Evolutionary conservation across 2,797 vertebrate genomes (phyloP), one percentile per base, ranked within the genome.

Genomic region (Manis pentadactyla): DNA sequence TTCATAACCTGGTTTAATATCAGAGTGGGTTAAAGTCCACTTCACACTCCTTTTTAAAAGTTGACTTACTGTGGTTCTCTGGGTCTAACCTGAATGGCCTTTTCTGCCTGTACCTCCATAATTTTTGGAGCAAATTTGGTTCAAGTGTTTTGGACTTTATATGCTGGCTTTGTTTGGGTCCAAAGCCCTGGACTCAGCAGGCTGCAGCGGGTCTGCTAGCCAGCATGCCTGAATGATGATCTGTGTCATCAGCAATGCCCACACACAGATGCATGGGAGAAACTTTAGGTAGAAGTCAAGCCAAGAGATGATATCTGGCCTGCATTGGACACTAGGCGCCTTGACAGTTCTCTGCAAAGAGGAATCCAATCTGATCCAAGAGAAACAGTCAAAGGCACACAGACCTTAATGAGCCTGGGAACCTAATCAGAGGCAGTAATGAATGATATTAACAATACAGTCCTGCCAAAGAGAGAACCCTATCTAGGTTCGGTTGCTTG

Each of bases 251-350:
- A 75, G 68, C 74, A 87, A 92, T 75, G 87, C 66, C 9, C 46
- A 61, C 87, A 95, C 97, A 94, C 97, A 97, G 97, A 96, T 94
- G 57, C 90, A 95, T 95, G 87, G 87, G 71, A 97, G 90, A 96
- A 96, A 97, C 74, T 61, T 93, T 93, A 95, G 91, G 97, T 97
- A 87, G 97, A 82, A 68, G 53, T 95, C 31, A 55, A 98, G 98
- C 98, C 98, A 98, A 98, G 95, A 98, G 98, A 98, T 98, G 96
- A 85, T 98, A 98, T 98, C 98, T 97, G 51, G 49, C 23, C 74
- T 97, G 93, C 95, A 63, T 4, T 90, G 97, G 95, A 95, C 79
- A 61, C 77, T 89, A 91, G 94, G 97, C 97, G 97, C 94, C 84
- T 94, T 97, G 95, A 79, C 46, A 94, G 1, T 92, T 97, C 96